These are phyloP conservation scores for Patella ulyssiponensis DNA, from an alignment of 2,888 invertebrate genomes.

Conservation along the genomic window DNA sequence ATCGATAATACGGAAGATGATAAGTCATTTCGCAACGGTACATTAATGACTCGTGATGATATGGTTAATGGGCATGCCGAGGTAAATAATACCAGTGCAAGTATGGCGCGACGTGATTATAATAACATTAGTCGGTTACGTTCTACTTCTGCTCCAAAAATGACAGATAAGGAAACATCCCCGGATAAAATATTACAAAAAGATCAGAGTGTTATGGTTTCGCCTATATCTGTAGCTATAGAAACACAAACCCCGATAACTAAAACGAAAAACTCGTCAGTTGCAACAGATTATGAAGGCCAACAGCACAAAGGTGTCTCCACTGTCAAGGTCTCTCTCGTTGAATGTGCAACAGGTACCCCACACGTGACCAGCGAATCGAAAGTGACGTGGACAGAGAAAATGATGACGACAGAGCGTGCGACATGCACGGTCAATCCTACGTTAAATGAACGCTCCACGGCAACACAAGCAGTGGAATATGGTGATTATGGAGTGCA, in stretches of 20 bases:
- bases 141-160: conserved; percentile 35
- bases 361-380: conserved; percentile 44
- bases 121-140: background rate
- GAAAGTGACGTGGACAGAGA: conserved; percentile 56
- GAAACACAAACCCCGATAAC: conserved; percentile 49
- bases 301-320: conserved; percentile 52
- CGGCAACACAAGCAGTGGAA: conserved; percentile 43
- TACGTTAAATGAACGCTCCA: conserved; percentile 43
- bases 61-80: conserved; percentile 1
- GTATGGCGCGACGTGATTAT: conserved; percentile 23
- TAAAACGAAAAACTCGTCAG: conserved; percentile 34
- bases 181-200: conserved; percentile 31
- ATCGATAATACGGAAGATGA: conserved; percentile 15
- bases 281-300: conserved; percentile 52
- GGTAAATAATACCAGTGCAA: conserved; percentile 33
- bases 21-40: conserved; percentile 1
- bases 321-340: conserved; percentile 44
- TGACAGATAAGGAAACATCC: conserved; percentile 45
- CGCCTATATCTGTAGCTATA: conserved; percentile 34
- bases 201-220: conserved; percentile 45
- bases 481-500: conserved; percentile 45
- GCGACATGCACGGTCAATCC: conserved; percentile 48
- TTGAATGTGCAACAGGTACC: conserved; percentile 54
- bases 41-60: background rate
- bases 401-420: conserved; percentile 54